Evolutionary conservation across 92 coral and sea anemone species (phyloP).

Genomic region (Porites rus): DNA sequence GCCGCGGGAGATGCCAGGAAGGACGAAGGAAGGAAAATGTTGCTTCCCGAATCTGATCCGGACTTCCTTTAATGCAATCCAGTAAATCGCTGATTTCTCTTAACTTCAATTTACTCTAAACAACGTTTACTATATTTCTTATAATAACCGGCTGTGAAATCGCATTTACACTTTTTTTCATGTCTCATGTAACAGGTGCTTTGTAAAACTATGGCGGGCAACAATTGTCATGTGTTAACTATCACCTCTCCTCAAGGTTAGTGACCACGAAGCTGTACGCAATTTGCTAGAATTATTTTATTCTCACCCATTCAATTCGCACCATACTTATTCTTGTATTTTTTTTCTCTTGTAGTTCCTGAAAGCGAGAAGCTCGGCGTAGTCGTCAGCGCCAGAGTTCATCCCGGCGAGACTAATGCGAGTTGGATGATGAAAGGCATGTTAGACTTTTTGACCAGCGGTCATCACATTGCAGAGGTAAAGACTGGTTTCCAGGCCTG

Average conservation of each 20-base stretch:
- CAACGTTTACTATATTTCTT: not conserved
- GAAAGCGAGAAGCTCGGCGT: constrained; percentile 92
- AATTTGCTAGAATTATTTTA: too few relatives aligned
- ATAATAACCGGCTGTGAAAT: not conserved
- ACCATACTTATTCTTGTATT: not conserved
- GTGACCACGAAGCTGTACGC: not conserved
- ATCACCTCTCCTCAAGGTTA: constrained; percentile 90
- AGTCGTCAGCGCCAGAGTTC: constrained; percentile 97
- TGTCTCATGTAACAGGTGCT: constrained; percentile 69
- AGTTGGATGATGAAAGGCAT: constrained; percentile 99
- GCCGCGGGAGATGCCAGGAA: too few relatives aligned
- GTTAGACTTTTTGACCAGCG: constrained; percentile 92
- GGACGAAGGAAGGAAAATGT: too few relatives aligned
- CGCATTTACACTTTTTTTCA: not conserved
- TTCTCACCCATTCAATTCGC: too few relatives aligned
- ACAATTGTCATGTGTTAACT: constrained; percentile 87
- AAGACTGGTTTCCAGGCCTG: constrained; percentile 2
- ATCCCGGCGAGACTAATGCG: constrained; percentile 99
- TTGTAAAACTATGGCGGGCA: constrained; percentile 96
- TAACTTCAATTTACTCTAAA: not conserved
- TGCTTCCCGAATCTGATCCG: too few relatives aligned
- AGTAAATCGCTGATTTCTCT: not conserved
- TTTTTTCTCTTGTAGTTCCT: constrained; percentile 64
- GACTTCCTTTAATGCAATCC: not conserved
- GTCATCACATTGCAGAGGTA: constrained; percentile 94